Evolutionary conservation across 2,113 vertebrate genomes (phyloP).

Genomic region (Burhinus oedicnemus): DNA sequence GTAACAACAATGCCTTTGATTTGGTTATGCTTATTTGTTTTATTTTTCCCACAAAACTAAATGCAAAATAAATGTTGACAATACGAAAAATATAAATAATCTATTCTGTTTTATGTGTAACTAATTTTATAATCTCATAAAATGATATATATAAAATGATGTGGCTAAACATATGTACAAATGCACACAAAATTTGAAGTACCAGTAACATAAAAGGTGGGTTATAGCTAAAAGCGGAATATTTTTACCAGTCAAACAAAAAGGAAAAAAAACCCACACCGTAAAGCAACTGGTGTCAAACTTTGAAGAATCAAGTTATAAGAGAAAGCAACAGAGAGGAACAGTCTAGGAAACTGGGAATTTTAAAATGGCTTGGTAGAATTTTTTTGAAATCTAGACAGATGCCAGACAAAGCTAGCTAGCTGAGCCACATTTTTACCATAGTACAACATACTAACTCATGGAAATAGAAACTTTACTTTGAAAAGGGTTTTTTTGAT

Average conservation of each 20-base stretch:
- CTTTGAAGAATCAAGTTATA: background rate
- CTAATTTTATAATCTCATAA: background rate
- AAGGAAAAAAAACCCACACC: background rate
- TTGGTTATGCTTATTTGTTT: background rate
- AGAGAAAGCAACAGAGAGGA: background rate
- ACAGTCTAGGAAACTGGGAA: background rate
- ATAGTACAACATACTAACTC: background rate
- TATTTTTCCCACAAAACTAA: background rate
- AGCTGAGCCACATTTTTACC: background rate
- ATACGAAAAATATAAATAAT: background rate
- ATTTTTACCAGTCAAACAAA: background rate
- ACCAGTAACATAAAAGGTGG: background rate
- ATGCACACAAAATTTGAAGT: background rate
- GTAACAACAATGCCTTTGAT: background rate
- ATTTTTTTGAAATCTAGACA: background rate
- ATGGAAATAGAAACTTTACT: background rate
- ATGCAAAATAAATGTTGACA: background rate
- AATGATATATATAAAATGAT: background rate
- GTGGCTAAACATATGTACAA: background rate
- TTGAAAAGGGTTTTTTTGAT: background rate
- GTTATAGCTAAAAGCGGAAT: background rate
- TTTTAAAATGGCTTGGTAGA: background rate
- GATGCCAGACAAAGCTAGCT: background rate
- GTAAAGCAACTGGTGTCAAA: background rate
- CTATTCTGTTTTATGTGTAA: background rate